Evolutionary conservation across 2,113 vertebrate species (phyloP).

Genomic region (Ceyx melanurus): DNA sequence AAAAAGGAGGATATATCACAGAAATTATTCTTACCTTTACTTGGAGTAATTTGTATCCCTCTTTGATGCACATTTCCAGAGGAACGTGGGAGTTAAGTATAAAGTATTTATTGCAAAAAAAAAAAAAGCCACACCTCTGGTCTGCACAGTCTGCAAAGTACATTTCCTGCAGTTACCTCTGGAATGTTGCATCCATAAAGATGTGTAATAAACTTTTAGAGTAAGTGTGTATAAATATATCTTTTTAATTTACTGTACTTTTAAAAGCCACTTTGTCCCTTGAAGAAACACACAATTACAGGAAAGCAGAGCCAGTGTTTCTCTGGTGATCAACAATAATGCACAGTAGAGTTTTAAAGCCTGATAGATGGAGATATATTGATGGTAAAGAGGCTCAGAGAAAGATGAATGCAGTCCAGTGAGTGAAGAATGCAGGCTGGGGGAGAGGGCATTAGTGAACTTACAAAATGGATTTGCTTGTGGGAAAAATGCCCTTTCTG

Average conservation of each 20-base stretch:
- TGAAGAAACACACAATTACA: background rate
- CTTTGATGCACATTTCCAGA: background rate
- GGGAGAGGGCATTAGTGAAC: background rate
- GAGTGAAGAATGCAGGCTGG: background rate
- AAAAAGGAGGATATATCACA: background rate
- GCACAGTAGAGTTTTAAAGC: background rate
- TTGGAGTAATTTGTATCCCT: background rate
- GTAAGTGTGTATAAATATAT: background rate
- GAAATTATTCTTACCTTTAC: background rate
- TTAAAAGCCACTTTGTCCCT: background rate
- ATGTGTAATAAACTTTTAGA: background rate
- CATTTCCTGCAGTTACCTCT: background rate
- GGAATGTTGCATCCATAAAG: background rate
- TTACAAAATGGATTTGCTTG: background rate
- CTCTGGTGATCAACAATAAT: background rate
- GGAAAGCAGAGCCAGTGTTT: background rate
- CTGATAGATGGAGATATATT: background rate
- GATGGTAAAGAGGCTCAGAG: background rate
- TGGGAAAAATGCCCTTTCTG: background rate
- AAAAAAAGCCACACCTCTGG: background rate
- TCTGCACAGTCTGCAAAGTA: background rate
- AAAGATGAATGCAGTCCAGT: background rate
- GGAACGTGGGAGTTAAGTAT: background rate
- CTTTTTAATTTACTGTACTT: constrained; percentile 12
- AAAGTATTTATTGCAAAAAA: background rate